Base-by-base conservation (phyloP, 1,140 invertebrate species). In the Bombus waltoni region DNA sequence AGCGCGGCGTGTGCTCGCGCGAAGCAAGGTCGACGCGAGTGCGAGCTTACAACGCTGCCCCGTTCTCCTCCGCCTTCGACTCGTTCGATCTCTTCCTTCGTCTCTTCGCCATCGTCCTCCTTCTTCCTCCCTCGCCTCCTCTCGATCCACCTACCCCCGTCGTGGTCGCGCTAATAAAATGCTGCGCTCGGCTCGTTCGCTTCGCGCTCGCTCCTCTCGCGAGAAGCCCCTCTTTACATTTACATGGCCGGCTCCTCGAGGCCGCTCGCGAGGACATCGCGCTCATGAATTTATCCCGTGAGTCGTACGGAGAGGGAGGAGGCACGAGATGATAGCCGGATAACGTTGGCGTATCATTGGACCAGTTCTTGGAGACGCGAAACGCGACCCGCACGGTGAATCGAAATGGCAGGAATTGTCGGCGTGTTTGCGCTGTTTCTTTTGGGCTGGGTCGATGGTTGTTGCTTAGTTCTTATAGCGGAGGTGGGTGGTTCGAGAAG, bases 211-310 rank as follows among this genome's bases (percentile, higher is more conserved):
- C 59, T 62, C 11, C 65, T 32, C 65, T 66, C 87, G 86, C 86
- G 82, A 81, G 77, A 81, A 81, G 79, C 65, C 77, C 87, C 89
- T 91, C 91, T 92, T 90, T 92, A 90, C 90, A 92, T 92, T 91
- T 90, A 92, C 89, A 91, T 89, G 87, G 66, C 71, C 68, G 75
- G 47, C 80, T 79, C 73, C 77, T 77, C 89, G 89, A 84, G 87
- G 86, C 76, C 74, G 77, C 82, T 83, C 81, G 90, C 87, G 88
- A 88, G 87, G 90, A 92, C 91, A 92, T 92, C 91, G 92, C 91
- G 92, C 91, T 93, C 92, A 92, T 93, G 92, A 93, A 93, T 93
- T 93, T 93, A 93, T 93, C 92, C 90, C 82, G 71, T n/a, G 82
- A 79, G 32, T 73, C 76, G 71, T 42, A 25, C 75, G 76, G 59